Conservation (phyloP, 2,888 invertebrate species). For the Bombylius discolor region DNA sequence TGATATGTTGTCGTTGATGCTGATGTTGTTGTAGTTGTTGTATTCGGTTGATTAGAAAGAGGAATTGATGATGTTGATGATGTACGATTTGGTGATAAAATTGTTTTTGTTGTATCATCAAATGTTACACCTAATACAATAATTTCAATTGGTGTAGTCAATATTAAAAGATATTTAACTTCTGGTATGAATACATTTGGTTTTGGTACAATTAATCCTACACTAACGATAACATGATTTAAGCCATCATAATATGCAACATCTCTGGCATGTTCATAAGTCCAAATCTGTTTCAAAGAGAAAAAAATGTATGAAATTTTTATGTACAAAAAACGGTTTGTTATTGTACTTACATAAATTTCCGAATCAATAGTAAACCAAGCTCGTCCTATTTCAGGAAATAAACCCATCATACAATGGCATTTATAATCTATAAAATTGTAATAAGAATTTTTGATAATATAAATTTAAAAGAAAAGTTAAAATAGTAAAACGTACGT, state of each 20-base stretch:
- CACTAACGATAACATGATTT: conserved; percentile 85
- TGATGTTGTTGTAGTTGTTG: neutral
- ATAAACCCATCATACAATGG: conserved; percentile 93
- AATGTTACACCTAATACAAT: conserved; percentile 41
- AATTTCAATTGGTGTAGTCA: conserved; percentile 92
- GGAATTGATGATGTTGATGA: conserved; percentile 11
- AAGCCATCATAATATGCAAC: conserved; percentile 94
- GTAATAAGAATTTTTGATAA: neutral
- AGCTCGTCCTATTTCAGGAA: conserved; percentile 89
- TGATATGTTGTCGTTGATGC: conserved; percentile 32
- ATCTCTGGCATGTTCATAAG: conserved; percentile 89
- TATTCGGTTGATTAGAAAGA: neutral
- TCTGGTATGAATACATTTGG: conserved; percentile 77
- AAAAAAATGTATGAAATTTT: neutral
- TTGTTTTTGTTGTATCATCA: conserved; percentile 25
- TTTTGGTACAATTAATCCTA: conserved; percentile 81
- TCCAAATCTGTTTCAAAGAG: conserved; percentile 49
- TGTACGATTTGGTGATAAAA: conserved; percentile 19
- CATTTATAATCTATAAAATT: conserved; percentile 71
- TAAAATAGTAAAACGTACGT: conserved; percentile 43
- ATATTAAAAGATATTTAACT: conserved; percentile 78
- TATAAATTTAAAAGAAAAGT: too few species aligned
- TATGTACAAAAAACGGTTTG: neutral
- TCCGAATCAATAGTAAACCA: conserved; percentile 97
- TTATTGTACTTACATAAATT: conserved; percentile 57